Base-by-base conservation (phyloP, 2,113 vertebrate species). In the Pseudorectes ferrugineus region DNA sequence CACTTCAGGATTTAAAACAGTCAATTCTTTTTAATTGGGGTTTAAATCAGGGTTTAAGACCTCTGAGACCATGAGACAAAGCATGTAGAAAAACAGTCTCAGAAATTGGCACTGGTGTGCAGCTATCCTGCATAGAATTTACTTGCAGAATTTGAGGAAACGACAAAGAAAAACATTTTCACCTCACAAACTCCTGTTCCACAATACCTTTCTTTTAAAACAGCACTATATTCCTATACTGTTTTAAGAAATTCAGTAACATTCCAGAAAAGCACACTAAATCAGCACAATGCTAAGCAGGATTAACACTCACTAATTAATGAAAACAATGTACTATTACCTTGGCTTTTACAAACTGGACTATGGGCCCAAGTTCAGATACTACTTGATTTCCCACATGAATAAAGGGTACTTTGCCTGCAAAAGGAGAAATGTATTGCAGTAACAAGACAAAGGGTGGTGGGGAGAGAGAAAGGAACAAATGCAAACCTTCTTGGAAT, bases 361-460 rank as follows among this genome's bases (percentile, higher is more conserved):
- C 99, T 92, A 99, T 99, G n/a, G 99, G 99, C 46, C 99, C 99
- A 86, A 99, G 98, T 97, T 99, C 99, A 75, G 99, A 99, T 54
- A 99, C 98, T 70, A 99, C 99, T 98, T 99, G 99, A 98, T 99
- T 99, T 88, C 99, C 99, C 28, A 99, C 99, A 2, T 99, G 99
- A 97, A 99, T 99, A 70, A 99, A 99, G 65, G 99, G 99, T 38
- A 98, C 98, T 97, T 98, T 99, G 77, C 99, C 99, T 99, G 97
- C 88, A 95, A 97, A 92, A 54, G 33, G 49, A 97, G 26, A 96
- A 86, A 84, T 63, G 7, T 81, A 35, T 82, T 88, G 88, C 29
- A 97, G 48, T 70, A 92, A 88, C 6, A 12, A 92, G 67, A 83
- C 38, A 65, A 23, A n/a, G 8, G 14, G 23, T 57, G 45, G 15